Conservation (phyloP, 2,797 vertebrate species). For the Sarcoramphus papa region DNA sequence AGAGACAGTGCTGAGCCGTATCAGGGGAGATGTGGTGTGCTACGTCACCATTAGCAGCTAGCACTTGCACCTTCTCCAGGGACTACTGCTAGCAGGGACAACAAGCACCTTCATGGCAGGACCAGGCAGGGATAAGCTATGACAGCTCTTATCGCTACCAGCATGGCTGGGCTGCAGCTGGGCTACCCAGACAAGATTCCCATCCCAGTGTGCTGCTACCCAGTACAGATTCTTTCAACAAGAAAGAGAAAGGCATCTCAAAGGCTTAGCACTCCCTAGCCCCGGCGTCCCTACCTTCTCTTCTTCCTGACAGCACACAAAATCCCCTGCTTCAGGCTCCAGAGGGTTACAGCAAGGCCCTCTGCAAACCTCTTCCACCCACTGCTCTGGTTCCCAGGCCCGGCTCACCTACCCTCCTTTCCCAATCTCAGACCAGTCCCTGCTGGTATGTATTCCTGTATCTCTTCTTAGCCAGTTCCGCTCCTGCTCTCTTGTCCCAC, state of each 20-base stretch:
- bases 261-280: background rate
- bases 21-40: background rate
- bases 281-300: background rate
- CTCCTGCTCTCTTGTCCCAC: background rate
- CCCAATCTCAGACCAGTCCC: background rate
- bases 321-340: background rate
- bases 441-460: background rate
- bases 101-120: background rate
- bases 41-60: background rate
- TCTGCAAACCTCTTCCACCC: background rate
- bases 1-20: accelerated
- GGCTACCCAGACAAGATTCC: background rate
- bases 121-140: background rate
- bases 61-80: background rate
- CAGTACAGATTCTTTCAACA: background rate
- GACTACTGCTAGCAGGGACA: background rate
- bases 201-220: background rate
- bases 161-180: background rate
- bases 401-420: background rate
- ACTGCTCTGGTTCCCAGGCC: background rate
- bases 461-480: background rate
- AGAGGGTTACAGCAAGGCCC: background rate
- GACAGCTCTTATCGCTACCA: background rate
- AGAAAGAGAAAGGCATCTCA: background rate
- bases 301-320: background rate